Base-by-base conservation (phyloP, 2,113 vertebrate genomes). In the Neodontobutis hainanensis region DNA sequence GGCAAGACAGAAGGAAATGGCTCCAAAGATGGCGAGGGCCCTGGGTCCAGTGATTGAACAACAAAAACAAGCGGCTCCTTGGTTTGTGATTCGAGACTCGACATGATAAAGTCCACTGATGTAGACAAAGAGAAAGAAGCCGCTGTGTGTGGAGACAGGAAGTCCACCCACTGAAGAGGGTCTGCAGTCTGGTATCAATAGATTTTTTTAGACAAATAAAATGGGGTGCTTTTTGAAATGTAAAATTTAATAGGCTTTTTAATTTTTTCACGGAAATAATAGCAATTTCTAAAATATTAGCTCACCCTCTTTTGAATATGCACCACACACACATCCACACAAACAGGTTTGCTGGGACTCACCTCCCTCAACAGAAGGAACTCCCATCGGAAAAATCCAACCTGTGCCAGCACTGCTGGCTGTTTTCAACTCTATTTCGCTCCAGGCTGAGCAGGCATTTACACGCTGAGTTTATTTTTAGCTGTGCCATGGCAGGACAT, bases 1-100 rank as follows among this genome's bases (percentile, higher is more conserved):
- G 96, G 96, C 95, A 94, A 90, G 88, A 79, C 79, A 84, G 81
- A 78, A 93, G 96, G 96, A 96, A 97, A 92, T 93, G 94, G 94
- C 92, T 82, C 85, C 83, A 70, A 87, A 92, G 92, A 90, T 91
- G 88, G 80, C 82, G 62, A 73, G 77, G 71, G 65, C 80, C 70
- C 52, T 4, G 88, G 89, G 89, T 88, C 88, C 77, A 27, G 75
- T 7, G 27, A 75, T 57, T 65, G 35, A 16, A 76, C 56, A 43
- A 75, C 52, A 43, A 75, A 87, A 87, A 89, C 87, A 87, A 85
- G 75, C 63, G 60, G 67, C 80, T 72, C 72, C 77, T 69, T 56
- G 70, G 72, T 65, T 27, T 15, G 5, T 40, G 59, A 61, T n/a
- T n/a, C 9, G 56, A 43, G 56, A 70, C 60, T 68, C 4, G 45